phyloP scores from a whole-genome alignment of 2,888 invertebrate species.

The Teleogryllus oceanicus region DNA sequence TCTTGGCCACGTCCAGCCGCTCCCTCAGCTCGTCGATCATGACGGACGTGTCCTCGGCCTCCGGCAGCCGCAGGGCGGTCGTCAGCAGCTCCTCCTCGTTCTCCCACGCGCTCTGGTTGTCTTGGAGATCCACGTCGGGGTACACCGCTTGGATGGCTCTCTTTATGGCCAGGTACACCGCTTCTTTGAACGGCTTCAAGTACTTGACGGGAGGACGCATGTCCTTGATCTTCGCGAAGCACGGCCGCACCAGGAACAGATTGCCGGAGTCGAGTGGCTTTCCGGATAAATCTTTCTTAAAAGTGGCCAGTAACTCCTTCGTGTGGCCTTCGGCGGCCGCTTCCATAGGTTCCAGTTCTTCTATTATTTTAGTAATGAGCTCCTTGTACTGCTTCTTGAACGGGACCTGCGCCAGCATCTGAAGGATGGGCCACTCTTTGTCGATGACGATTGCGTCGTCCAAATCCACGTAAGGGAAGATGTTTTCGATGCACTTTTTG shows the following conservation, averaged over 20 bases:
- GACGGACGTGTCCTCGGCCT: neutral
- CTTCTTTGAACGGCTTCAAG: neutral
- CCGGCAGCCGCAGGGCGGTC: neutral
- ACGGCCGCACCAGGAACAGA: neutral
- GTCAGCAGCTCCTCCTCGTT: neutral
- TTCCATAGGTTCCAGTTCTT: neutral
- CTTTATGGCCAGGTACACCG: neutral
- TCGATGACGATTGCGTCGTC: neutral
- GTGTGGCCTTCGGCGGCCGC: neutral
- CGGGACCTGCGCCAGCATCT: neutral
- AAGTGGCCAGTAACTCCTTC: neutral
- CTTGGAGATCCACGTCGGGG: neutral
- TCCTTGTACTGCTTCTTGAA: neutral
- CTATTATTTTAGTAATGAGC: neutral
- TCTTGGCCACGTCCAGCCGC: neutral
- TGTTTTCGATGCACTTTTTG: neutral
- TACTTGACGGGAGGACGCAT: neutral
- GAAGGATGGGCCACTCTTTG: neutral
- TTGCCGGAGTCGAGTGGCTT: neutral
- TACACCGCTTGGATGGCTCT: neutral
- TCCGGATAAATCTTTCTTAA: neutral
- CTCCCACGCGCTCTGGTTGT: slow-evolving; percentile 10
- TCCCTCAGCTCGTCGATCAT: neutral
- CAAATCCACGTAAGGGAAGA: neutral
- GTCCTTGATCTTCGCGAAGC: neutral